phyloP scores from a whole-genome alignment of 2,113 vertebrate genomes.

The Cacatua alba region DNA sequence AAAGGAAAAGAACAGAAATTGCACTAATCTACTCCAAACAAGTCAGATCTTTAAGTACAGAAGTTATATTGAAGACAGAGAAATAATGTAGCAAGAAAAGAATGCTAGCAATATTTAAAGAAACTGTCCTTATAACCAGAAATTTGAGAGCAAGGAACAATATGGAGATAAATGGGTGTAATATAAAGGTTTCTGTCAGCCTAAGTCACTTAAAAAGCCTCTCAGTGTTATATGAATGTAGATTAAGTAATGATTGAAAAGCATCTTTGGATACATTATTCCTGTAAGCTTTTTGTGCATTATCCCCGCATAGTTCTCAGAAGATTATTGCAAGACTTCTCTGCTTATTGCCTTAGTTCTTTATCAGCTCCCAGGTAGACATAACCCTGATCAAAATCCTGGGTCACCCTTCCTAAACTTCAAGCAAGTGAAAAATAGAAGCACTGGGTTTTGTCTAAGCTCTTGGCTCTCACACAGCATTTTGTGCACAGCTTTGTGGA shows the following conservation, averaged over 20 bases:
- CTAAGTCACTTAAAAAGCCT: background rate
- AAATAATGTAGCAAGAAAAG: background rate
- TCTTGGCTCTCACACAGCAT: rapidly evolving
- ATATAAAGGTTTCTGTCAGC: background rate
- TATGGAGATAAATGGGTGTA: background rate
- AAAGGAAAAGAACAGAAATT: background rate
- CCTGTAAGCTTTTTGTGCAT: background rate
- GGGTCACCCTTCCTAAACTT: background rate
- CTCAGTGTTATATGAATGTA: background rate
- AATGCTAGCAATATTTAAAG: background rate
- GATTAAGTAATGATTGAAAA: background rate
- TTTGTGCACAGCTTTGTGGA: background rate
- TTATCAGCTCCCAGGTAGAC: background rate
- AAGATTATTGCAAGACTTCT: background rate
- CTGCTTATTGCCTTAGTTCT: background rate
- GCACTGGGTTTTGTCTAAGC: rapidly evolving
- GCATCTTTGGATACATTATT: background rate
- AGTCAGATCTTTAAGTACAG: background rate
- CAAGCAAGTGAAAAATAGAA: background rate
- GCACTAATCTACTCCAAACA: background rate
- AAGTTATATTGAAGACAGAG: background rate
- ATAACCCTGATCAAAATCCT: background rate
- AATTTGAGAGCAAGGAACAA: background rate
- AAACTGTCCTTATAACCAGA: background rate
- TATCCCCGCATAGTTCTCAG: rapidly evolving